phyloP scores from a whole-genome alignment of 2,888 invertebrate genomes.

The Micropterix aruncella region DNA sequence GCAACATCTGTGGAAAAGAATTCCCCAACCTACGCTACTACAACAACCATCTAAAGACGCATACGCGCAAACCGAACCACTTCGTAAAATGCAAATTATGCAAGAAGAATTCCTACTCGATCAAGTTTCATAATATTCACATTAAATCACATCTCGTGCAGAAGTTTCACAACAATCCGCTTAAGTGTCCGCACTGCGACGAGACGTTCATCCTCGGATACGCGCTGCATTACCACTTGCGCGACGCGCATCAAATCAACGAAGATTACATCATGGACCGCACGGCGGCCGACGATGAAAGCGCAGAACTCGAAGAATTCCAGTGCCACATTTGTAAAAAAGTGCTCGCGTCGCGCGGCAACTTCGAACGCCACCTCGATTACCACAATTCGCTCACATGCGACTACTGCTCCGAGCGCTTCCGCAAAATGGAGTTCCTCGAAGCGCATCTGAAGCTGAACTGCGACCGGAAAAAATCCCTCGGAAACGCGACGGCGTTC shows the following conservation, averaged over 20 bases:
- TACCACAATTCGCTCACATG: conserved; percentile 35
- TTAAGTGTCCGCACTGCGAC: conserved; percentile 29
- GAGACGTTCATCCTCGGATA: conserved; percentile 28
- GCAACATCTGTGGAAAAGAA: conserved; percentile 32
- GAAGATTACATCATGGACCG: conserved; percentile 26
- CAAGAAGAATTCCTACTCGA: conserved; percentile 28
- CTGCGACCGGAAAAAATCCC: conserved; percentile 29
- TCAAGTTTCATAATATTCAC: conserved; percentile 28
- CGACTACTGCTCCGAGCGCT: conserved; percentile 36
- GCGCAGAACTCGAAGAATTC: conserved; percentile 27
- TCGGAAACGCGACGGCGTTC: conserved; percentile 30
- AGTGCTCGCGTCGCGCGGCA: conserved; percentile 31
- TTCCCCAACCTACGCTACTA: conserved; percentile 27
- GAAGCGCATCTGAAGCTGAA: conserved; percentile 32
- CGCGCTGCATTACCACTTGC: conserved; percentile 29
- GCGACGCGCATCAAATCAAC: conserved; percentile 25
- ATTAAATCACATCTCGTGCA: conserved; percentile 28
- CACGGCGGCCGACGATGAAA: conserved; percentile 21
- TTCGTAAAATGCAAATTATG: conserved; percentile 36
- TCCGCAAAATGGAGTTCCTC: conserved; percentile 27
- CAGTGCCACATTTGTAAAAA: conserved; percentile 36
- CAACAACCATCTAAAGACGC: conserved; percentile 26
- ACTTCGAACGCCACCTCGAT: conserved; percentile 33
- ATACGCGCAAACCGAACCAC: conserved; percentile 23
- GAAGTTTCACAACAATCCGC: conserved; percentile 27